Percentiles rank a stretch among this genome's conserved stretches.
phyloP scores from a whole-genome alignment of 2,113 vertebrate genomes.

The Acrocephalus kingi region DNA sequence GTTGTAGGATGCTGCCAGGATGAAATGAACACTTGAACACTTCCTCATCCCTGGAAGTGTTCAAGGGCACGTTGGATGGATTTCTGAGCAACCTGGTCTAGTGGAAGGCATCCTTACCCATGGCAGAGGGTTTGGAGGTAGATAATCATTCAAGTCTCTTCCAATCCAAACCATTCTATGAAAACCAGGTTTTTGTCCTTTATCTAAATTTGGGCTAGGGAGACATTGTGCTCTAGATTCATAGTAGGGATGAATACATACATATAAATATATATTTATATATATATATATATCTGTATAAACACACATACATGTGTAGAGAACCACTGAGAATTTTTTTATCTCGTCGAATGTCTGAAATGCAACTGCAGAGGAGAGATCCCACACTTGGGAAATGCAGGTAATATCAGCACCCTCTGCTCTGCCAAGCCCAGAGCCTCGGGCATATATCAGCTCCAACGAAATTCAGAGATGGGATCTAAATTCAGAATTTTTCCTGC shows the following conservation, averaged over 20 bases:
- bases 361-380: neutral
- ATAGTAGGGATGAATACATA: neutral
- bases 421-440: neutral
- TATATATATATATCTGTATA: fast-evolving
- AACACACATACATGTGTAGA: neutral
- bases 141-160: neutral
- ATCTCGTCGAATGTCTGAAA: neutral
- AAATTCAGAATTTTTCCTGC: neutral
- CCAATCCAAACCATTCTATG: neutral
- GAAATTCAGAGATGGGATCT: neutral
- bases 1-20: neutral
- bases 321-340: neutral
- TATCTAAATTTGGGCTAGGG: neutral
- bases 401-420: neutral
- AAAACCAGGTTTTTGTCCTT: neutral
- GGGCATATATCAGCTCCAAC: neutral
- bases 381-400: neutral
- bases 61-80: neutral
- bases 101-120: neutral
- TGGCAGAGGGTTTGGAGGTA: neutral
- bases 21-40: neutral
- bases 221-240: neutral
- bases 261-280: neutral
- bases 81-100: neutral
- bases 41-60: neutral